Conservation (phyloP, 2,888 invertebrate genomes). For the Maniola hyperantus region DNA sequence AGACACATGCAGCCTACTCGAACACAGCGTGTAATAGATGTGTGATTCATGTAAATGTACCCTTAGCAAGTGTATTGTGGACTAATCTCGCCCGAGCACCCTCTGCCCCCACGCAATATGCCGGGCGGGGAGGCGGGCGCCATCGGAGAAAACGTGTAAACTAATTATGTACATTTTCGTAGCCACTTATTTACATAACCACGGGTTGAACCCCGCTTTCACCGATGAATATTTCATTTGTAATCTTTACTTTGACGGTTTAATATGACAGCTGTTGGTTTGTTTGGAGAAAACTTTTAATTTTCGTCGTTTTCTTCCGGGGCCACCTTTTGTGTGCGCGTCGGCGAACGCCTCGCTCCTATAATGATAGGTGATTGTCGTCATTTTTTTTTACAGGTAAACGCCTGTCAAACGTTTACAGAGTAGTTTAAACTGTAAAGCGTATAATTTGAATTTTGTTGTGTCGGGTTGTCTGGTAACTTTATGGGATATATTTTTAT, state of each 20-base stretch:
- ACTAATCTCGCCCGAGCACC: constrained; percentile 62
- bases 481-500: neutral
- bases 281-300: constrained; percentile 81
- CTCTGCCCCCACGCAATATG: constrained; percentile 60
- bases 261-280: constrained; percentile 81
- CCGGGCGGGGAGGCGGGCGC: constrained; percentile 60
- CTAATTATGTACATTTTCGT: constrained; percentile 83
- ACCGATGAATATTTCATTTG: constrained; percentile 83
- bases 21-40: constrained; percentile 72
- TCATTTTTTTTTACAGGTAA: constrained; percentile 68
- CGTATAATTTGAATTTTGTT: constrained; percentile 72
- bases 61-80: constrained; percentile 76
- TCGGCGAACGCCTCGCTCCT: constrained; percentile 64
- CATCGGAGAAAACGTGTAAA: constrained; percentile 80
- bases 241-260: constrained; percentile 81
- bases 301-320: constrained; percentile 74
- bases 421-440: constrained; percentile 43
- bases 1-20: constrained; percentile 71
- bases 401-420: constrained; percentile 60
- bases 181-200: constrained; percentile 82
- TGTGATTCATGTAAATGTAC: constrained; percentile 80
- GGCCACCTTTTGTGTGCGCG: constrained; percentile 69
- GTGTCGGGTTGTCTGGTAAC: constrained; percentile 59
- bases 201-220: constrained; percentile 78
- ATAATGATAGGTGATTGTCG: constrained; percentile 79